These are phyloP conservation scores for Oreocharis arfaki DNA, from an alignment of 2,113 vertebrate genomes.

Conservation along the genomic window DNA sequence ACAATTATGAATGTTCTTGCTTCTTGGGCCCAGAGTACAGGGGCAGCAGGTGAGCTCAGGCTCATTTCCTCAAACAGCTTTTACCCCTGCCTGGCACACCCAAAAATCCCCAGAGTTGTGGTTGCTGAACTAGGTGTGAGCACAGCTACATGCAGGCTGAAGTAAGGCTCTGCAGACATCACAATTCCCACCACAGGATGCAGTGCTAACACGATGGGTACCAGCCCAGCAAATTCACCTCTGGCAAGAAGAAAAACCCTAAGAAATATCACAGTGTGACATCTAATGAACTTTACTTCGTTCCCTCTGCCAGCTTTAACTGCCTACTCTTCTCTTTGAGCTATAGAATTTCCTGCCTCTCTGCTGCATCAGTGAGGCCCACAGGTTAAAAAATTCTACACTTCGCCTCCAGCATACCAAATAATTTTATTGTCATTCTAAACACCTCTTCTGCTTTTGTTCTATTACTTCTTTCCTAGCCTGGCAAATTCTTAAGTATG, in stretches of 20 bases:
- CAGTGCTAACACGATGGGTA: background rate
- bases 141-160: background rate
- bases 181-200: background rate
- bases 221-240: background rate
- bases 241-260: background rate
- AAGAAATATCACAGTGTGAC: background rate
- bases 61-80: background rate
- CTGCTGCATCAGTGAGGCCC: background rate
- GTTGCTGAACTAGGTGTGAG: background rate
- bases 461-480: background rate
- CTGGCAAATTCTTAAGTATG: background rate
- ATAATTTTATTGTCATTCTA: background rate
- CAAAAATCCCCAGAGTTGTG: background rate
- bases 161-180: background rate
- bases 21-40: background rate
- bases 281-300: background rate
- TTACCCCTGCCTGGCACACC: background rate
- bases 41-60: background rate
- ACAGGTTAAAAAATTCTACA: background rate
- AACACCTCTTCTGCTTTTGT: background rate
- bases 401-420: background rate
- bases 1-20: background rate
- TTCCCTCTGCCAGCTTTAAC: background rate
- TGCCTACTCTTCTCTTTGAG: background rate
- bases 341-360: background rate